Percentiles rank a stretch among this genome's conserved stretches.
Conservation (phyloP, 2,797 vertebrate genomes). For the Parotocinclus haroldoi region DNA sequence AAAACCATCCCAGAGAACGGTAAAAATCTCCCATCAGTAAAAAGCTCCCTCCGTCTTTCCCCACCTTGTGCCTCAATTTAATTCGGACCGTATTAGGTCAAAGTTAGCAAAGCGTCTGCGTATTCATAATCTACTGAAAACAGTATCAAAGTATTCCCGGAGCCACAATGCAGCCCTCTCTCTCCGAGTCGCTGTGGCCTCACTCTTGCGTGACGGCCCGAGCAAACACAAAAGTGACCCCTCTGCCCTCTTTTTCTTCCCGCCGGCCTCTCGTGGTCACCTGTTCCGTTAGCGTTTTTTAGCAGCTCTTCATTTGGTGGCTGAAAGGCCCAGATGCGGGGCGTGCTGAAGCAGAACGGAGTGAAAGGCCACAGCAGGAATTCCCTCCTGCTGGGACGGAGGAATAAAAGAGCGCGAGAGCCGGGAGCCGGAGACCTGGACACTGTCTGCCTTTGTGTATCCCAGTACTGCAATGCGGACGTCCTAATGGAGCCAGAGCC, state of each 20-base stretch:
- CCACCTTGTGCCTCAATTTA: too few species aligned
- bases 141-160: not conserved
- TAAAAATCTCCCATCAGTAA: too few species aligned
- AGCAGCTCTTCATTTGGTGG: constrained; percentile 68
- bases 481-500: constrained; percentile 32
- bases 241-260: constrained; percentile 18
- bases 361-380: constrained; percentile 62
- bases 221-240: constrained; percentile 31
- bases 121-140: too few species aligned
- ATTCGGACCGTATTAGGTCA: too few species aligned
- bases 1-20: too few species aligned
- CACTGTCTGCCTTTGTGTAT: constrained; percentile 51
- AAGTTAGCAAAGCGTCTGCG: too few species aligned
- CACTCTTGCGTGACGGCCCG: constrained; percentile 18
- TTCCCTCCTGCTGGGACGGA: constrained; percentile 64
- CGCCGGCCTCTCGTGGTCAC: constrained; percentile 40
- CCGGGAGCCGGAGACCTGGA: constrained; percentile 30
- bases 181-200: constrained; percentile 30
- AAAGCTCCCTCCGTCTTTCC: too few species aligned
- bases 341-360: constrained; percentile 67
- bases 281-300: constrained; percentile 61
- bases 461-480: constrained; percentile 34
- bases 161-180: not conserved
- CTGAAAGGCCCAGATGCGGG: constrained; percentile 69
- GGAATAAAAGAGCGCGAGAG: constrained; percentile 36